Conservation (phyloP, 2,888 invertebrate genomes). For the Yponomeuta malinellus region DNA sequence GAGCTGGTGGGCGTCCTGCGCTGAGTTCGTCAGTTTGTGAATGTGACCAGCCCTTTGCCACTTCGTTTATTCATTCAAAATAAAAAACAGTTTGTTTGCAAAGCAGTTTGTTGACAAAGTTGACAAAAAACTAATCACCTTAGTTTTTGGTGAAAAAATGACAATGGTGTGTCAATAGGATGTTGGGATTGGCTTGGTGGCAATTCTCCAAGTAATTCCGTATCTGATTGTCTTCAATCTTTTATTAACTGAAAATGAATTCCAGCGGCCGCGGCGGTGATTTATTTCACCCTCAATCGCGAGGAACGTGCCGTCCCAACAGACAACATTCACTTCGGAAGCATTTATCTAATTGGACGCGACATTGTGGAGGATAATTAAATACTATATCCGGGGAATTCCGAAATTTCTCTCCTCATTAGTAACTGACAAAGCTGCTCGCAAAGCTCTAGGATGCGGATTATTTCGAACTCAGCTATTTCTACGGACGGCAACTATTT, state of each 20-base stretch:
- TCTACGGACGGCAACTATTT: neutral
- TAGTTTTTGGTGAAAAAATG: too few relatives aligned
- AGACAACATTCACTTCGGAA: conserved; percentile 9
- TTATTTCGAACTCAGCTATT: conserved; percentile 14
- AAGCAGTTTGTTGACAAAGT: too few relatives aligned
- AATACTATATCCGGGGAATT: conserved; percentile 36
- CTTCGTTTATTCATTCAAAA: too few relatives aligned
- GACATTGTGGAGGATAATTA: conserved; percentile 12
- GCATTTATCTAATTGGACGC: conserved; percentile 13
- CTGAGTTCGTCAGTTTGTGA: too few relatives aligned
- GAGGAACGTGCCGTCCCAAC: neutral
- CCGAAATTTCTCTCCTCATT: conserved; percentile 52
- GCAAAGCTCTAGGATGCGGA: conserved; percentile 38
- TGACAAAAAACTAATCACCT: too few relatives aligned
- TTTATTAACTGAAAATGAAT: neutral
- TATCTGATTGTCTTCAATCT: too few relatives aligned
- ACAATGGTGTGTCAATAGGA: too few relatives aligned
- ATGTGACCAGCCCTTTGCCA: too few relatives aligned
- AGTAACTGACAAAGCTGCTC: conserved; percentile 52
- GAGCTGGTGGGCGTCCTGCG: too few relatives aligned
- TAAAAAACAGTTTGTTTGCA: too few relatives aligned
- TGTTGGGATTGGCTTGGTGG: too few relatives aligned
- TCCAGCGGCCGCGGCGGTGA: neutral
- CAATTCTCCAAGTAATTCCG: too few relatives aligned
- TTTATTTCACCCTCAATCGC: neutral